Conservation (phyloP, 2,113 vertebrate genomes). For the Peromyscus leucopus region DNA sequence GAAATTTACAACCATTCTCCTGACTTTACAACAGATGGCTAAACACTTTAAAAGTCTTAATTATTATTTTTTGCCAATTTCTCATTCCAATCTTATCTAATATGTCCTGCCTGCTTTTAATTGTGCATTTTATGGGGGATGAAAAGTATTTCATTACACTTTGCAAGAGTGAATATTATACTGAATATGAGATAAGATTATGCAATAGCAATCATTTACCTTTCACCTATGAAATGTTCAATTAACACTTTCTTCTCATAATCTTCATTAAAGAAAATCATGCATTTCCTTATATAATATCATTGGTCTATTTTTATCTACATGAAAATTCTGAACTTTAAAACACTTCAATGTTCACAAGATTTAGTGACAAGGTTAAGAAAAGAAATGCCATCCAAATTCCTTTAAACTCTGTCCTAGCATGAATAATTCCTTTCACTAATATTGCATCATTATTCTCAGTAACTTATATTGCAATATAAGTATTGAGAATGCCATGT, state of each 20-base stretch:
- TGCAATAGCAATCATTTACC: slow-evolving; percentile 34
- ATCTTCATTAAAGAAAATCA: slow-evolving; percentile 33
- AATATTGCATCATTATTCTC: not conserved
- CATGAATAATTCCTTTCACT: not conserved
- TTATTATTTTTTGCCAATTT: slow-evolving; percentile 81
- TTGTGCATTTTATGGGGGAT: slow-evolving; percentile 61
- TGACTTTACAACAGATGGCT: slow-evolving; percentile 75
- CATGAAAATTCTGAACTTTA: slow-evolving; percentile 21
- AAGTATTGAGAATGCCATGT: not conserved
- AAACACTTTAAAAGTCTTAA: slow-evolving; percentile 76
- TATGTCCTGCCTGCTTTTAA: slow-evolving; percentile 64
- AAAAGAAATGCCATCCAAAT: not conserved
- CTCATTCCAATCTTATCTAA: slow-evolving; percentile 71
- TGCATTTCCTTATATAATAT: not conserved
- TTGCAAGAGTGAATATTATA: slow-evolving; percentile 59
- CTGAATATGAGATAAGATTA: slow-evolving; percentile 47
- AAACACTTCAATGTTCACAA: not conserved
- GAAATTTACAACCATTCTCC: slow-evolving; percentile 61
- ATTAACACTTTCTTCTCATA: slow-evolving; percentile 50
- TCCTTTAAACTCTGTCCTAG: not conserved
- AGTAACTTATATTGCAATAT: not conserved
- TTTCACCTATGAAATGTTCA: slow-evolving; percentile 23
- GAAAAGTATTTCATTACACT: slow-evolving; percentile 62
- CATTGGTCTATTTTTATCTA: slow-evolving; percentile 40
- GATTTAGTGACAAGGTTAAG: not conserved